Evolutionary conservation across 1,140 invertebrate species (phyloP).

Genomic region (Drosophila quadrilineata): DNA sequence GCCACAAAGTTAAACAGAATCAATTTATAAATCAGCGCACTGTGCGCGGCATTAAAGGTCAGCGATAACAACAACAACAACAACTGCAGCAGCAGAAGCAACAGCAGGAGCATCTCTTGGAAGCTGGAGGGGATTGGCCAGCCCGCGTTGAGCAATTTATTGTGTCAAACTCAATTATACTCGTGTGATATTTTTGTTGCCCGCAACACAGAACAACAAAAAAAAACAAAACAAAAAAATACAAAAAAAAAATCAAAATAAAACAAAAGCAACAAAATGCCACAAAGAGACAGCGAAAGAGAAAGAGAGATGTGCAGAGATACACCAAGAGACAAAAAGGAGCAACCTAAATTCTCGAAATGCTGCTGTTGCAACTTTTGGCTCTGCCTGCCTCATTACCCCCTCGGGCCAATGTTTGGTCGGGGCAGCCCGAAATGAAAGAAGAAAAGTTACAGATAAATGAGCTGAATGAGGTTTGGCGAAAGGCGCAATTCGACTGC

Average conservation of each 20-base stretch:
- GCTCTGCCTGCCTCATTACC: too few species aligned
- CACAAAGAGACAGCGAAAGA: conserved; percentile 11
- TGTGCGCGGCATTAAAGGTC: conserved; percentile 73
- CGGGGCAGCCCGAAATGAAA: conserved; percentile 53
- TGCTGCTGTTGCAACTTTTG: conserved; percentile 71
- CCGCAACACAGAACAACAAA: conserved; percentile 59
- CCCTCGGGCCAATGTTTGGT: neutral
- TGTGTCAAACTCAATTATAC: conserved; percentile 81
- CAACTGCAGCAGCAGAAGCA: conserved; percentile 10
- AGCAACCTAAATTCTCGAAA: conserved; percentile 76
- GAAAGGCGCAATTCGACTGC: conserved; percentile 78
- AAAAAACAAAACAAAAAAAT: conserved; percentile 20
- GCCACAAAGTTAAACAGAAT: conserved; percentile 76
- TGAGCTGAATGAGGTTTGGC: conserved; percentile 75
- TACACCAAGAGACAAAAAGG: conserved; percentile 42
- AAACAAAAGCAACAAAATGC: conserved; percentile 31
- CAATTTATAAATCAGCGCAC: conserved; percentile 76
- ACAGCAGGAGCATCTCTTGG: conserved; percentile 10
- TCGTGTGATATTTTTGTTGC: conserved; percentile 78
- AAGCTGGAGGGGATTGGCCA: conserved; percentile 49
- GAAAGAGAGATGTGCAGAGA: neutral
- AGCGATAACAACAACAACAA: conserved; percentile 65
- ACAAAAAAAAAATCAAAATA: conserved; percentile 29
- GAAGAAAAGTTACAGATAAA: conserved; percentile 75
- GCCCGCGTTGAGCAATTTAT: conserved; percentile 79